These are phyloP conservation scores for Malurus elegans DNA, from an alignment of 2,113 vertebrate species.

Conservation along the genomic window DNA sequence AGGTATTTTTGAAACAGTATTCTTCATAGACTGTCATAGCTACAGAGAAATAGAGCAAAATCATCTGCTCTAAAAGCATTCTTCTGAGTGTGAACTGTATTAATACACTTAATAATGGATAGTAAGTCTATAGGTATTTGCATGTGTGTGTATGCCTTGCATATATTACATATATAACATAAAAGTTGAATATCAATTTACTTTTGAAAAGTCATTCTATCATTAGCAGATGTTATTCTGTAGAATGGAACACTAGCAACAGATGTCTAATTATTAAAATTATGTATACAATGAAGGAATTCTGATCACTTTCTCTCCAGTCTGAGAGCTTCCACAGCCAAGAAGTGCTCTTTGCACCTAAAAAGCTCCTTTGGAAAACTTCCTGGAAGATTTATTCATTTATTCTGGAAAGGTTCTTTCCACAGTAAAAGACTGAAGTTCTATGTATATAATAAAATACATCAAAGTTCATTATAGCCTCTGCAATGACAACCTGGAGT, in stretches of 20 bases:
- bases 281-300: background rate
- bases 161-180: background rate
- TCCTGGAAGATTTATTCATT: background rate
- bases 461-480: constrained; percentile 21
- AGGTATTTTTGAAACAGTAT: background rate
- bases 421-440: background rate
- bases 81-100: background rate
- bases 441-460: constrained; percentile 8
- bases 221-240: background rate
- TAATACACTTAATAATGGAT: background rate
- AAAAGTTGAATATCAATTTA: background rate
- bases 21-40: background rate
- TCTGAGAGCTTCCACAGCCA: background rate
- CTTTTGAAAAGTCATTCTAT: background rate
- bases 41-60: background rate
- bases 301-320: background rate
- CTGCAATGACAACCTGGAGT: background rate
- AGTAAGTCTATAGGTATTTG: accelerated
- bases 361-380: background rate
- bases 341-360: background rate
- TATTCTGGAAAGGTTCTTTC: background rate
- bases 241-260: background rate
- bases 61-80: background rate
- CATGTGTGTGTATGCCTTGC: background rate
- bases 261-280: background rate